Base-by-base conservation (phyloP, 35 echinoderm and acorn worm species). In the Apostichopus parvimensis region DNA sequence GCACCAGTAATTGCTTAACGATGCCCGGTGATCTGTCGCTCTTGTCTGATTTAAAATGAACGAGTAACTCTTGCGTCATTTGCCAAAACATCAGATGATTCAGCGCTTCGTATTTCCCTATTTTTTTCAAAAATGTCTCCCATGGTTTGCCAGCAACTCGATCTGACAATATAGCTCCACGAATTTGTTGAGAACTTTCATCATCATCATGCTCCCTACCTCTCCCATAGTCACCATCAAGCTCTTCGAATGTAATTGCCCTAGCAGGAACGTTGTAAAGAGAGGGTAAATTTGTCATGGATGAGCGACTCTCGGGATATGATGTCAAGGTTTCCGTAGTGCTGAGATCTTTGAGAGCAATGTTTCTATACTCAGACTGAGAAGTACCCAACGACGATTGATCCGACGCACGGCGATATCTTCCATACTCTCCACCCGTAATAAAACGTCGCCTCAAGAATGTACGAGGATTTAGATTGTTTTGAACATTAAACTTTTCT, bases 41-140 rank as follows among this genome's bases (percentile, higher is more conserved):
- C 7, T 78, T 72, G 15, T 77, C 73, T 9, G 71, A 9, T 24
- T 91, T 53, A 4, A 78, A 14, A 25, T 92, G 84, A 9, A 58
- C 85, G 1, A 99, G 59, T 55, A 93, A 95, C 55, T 99, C 97
- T 78, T 96, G 95, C 6, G 92, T 72, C 24, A 77, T 90, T 73
- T 96, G 95, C 93, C 93, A 99, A 79, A 99, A 99, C 17, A 87
- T 77, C 15, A 99, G 60, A 86, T 94, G 95, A 57, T 93, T 79
- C 6, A 94, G 12, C 21, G 94, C 93, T 5, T 53, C 79, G 24
- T 62, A 73, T 11, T 91, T 92, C 5, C 86, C 56, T 6, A 87
- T 88, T 13, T 78, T 68, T 17, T 72, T 82, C 12, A 99, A 45
- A 60, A 94, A 96, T n/a, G 87, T 95, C 88, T 83, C 90, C 80